Base-by-base conservation (phyloP, 2,888 invertebrate species). In the Panopea generosa region DNA sequence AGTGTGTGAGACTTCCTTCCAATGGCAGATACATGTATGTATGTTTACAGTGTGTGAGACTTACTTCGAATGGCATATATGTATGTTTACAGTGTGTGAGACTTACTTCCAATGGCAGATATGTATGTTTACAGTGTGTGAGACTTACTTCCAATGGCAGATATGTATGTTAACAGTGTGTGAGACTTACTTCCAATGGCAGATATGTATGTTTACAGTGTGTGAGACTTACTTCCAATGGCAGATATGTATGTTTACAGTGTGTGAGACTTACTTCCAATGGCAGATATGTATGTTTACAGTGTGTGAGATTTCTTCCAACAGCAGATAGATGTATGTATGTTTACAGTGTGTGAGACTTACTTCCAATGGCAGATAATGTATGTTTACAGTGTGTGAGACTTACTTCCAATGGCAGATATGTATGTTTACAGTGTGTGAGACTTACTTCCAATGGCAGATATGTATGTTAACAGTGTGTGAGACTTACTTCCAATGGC, bases 391-490 rank as follows among this genome's bases (percentile, higher is more conserved):
- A 11, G 33, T 6, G 6, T 18, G 20, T 3, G 24, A 9, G 11
- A 85, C 89, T 91, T 89, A 95, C 95, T 94, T 99, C 99, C 74
- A 99, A 94, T 16, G 99, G 99, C 88, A 99, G 94, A 94, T 99
- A 99, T 66, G 99, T 99, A 94, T 99, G 99, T 93, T 99, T 99
- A 94, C 99, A 99, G n/a, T n/a, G n/a, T n/a, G n/a, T n/a, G n/a
- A n/a, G n/a, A 33, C 33, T 33, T 33, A 33, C 33, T 33, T 20
- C 22, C 18, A 22, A 33, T 4, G 33, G 33, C 33, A 33, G 33
- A 33, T n/a, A n/a, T 33, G 33, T 4, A 33, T 4, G 33, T n/a
- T 33, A 33, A 4, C 11, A 11, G 33, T 33, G 33, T 7, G 33
- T 33, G 33, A 11, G 33, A 33, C 33, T 33, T 33, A 33, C 33